phyloP scores from a whole-genome alignment of 1,140 invertebrate genomes.

The Euura saliciscinereae region DNA sequence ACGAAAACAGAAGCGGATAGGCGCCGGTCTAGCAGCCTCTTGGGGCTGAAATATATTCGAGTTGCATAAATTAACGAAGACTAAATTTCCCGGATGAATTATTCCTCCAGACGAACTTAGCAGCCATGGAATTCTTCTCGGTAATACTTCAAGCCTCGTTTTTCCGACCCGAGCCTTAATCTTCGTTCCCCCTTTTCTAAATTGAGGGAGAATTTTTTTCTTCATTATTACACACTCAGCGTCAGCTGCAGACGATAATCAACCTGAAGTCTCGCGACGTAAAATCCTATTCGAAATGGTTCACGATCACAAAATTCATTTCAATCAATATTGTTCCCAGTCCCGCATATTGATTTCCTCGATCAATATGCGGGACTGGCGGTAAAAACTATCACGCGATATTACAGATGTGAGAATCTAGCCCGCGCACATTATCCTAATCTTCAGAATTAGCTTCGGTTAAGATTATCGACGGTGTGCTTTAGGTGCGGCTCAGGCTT shows the following conservation, averaged over 20 bases:
- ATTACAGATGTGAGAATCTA: neutral
- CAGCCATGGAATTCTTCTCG: neutral
- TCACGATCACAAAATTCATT: neutral
- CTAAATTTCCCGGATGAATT: neutral
- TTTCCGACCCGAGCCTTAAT: neutral
- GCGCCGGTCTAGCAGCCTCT: neutral
- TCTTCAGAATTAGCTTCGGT: neutral
- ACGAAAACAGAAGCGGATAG: neutral
- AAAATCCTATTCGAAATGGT: too few species aligned
- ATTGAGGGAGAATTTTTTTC: neutral
- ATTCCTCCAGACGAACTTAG: neutral
- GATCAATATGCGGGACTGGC: neutral
- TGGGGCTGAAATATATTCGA: neutral
- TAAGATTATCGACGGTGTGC: neutral
- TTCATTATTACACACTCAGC: too few species aligned
- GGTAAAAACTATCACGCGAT: neutral
- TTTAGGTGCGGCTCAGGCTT: neutral
- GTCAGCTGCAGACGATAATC: too few species aligned
- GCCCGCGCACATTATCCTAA: neutral
- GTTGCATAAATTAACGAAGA: conserved; percentile 7
- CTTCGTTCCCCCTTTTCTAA: neutral
- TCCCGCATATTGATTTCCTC: neutral
- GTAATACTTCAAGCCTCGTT: neutral
- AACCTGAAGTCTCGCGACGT: too few species aligned
- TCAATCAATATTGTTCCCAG: neutral